Percentiles rank a stretch among this genome's conserved stretches.
phyloP scores from a whole-genome alignment of 2,113 vertebrate species.

The Colinus virginianus region DNA sequence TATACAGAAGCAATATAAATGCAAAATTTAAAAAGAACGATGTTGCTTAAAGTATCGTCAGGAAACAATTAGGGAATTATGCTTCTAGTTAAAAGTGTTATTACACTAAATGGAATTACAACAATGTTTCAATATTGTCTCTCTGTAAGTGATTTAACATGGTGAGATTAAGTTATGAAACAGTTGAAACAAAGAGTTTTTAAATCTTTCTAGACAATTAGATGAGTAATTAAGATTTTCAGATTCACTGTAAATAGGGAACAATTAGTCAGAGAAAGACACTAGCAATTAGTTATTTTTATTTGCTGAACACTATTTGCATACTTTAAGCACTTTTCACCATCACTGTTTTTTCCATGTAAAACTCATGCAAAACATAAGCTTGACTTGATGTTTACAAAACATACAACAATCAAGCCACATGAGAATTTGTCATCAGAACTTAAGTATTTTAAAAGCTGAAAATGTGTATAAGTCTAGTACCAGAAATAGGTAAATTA shows the following conservation, averaged over 20 bases:
- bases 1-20: neutral
- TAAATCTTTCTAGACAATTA: neutral
- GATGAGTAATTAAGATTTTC: neutral
- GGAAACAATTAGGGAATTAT: neutral
- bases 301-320: neutral
- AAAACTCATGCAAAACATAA: neutral
- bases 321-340: neutral
- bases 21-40: neutral
- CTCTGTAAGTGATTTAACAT: neutral
- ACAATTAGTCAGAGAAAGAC: neutral
- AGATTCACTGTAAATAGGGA: neutral
- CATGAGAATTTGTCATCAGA: neutral
- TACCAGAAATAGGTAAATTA: neutral
- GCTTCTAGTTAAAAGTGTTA: neutral
- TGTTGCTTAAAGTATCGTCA: neutral
- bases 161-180: neutral
- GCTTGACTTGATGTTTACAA: neutral
- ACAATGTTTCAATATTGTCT: neutral
- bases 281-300: neutral
- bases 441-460: neutral
- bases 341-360: neutral
- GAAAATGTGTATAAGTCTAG: neutral
- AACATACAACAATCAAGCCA: neutral
- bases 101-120: neutral
- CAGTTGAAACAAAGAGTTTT: neutral